Evolutionary conservation across 2,113 vertebrate genomes (phyloP).

Genomic region (Petromus typicus): DNA sequence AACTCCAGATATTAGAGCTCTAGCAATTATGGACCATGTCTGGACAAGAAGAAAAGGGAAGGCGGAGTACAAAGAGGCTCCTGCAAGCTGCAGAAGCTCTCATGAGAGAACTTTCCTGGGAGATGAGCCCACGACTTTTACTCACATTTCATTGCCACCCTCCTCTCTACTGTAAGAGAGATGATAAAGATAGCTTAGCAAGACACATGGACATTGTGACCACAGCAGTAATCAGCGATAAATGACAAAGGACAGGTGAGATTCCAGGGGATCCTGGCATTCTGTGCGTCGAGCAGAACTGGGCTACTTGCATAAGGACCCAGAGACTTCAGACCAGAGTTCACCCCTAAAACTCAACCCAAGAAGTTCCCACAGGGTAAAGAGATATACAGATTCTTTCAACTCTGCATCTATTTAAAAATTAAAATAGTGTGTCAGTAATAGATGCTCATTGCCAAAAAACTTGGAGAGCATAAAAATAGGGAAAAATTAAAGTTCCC

Average conservation of each 20-base stretch:
- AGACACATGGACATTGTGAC: no score
- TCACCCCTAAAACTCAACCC: neutral
- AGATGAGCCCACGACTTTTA: neutral
- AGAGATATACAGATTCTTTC: neutral
- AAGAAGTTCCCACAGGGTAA: neutral
- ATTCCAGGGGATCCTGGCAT: neutral
- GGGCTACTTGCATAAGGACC: neutral
- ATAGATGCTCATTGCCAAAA: conserved; percentile 7
- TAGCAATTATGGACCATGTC: neutral
- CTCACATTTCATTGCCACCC: neutral
- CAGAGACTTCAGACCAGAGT: neutral
- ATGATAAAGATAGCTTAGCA: neutral
- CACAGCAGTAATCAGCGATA: neutral
- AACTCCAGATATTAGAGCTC: neutral
- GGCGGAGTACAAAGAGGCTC: neutral
- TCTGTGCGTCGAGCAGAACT: neutral
- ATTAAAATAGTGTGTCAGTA: neutral
- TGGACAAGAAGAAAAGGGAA: neutral
- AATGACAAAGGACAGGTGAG: neutral
- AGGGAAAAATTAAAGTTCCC: conserved; percentile 27
- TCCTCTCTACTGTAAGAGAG: neutral
- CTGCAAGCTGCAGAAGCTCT: neutral
- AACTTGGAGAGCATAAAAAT: conserved; percentile 11
- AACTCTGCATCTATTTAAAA: neutral
- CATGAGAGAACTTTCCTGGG: neutral